Evolutionary conservation across 30 jellyfish, hydroid and myxozoan species (phyloP).

Genomic region (Turritopsis rubra): DNA sequence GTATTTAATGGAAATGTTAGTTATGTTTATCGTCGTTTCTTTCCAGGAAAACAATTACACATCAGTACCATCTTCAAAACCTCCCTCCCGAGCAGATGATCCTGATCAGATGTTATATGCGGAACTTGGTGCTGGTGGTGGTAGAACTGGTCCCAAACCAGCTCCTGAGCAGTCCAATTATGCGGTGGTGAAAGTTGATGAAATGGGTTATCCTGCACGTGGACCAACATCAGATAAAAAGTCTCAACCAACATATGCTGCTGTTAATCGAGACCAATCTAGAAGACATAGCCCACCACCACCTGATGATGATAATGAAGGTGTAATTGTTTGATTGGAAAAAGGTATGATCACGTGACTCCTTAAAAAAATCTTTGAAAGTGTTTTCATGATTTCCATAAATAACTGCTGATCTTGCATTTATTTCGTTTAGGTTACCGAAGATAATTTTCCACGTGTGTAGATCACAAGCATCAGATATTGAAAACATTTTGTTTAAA

Average conservation of each 20-base stretch:
- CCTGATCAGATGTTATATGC: conserved; percentile 32
- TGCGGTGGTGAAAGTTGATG: conserved; percentile 41
- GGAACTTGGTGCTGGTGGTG: conserved; percentile 43
- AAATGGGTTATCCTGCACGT: conserved; percentile 22
- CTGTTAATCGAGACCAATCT: not conserved
- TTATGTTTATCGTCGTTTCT: not conserved
- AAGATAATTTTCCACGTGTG: not conserved
- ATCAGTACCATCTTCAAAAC: not conserved
- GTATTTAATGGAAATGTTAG: not conserved
- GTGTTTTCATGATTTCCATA: no score
- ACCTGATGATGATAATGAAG: conserved; percentile 17
- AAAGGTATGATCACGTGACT: not conserved
- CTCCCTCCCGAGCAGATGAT: not conserved
- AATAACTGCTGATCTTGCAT: not conserved
- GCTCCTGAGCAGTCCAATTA: conserved; percentile 24
- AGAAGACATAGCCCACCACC: conserved; percentile 25
- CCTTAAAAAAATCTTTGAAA: no score
- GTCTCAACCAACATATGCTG: conserved; percentile 9
- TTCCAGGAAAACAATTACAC: not conserved
- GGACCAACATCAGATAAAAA: conserved; percentile 23
- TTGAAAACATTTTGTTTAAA: not conserved
- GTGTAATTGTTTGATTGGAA: conserved; percentile 3
- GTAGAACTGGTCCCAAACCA: conserved; percentile 35
- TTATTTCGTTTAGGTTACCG: not conserved
- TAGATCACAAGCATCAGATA: not conserved